phyloP scores from a whole-genome alignment of 2,888 invertebrate genomes.

The Rhagium mordax region DNA sequence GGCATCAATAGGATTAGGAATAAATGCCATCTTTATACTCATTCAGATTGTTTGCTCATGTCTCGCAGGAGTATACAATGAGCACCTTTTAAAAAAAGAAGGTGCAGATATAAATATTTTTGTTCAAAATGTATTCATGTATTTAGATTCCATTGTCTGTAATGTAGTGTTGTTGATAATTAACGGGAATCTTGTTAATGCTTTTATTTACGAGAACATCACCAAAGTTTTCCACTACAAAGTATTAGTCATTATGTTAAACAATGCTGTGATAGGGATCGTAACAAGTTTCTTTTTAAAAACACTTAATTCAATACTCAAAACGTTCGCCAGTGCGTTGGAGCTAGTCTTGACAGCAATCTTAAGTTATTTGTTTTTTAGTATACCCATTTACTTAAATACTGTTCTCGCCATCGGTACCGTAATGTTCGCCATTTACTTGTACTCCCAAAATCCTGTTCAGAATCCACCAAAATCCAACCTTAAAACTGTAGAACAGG shows the following conservation, averaged over 20 bases:
- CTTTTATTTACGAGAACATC: slow-evolving; percentile 75
- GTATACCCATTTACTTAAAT: slow-evolving; percentile 86
- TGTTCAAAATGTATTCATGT: slow-evolving; percentile 96
- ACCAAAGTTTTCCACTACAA: slow-evolving; percentile 76
- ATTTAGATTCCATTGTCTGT: slow-evolving; percentile 93
- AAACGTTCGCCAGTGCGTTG: slow-evolving; percentile 95
- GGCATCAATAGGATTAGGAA: slow-evolving; percentile 70
- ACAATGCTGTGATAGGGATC: slow-evolving; percentile 93
- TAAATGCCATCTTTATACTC: slow-evolving; percentile 78
- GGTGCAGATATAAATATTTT: slow-evolving; percentile 90
- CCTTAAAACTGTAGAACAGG: slow-evolving; percentile 24
- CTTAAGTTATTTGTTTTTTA: slow-evolving; percentile 88
- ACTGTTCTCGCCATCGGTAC: slow-evolving; percentile 87
- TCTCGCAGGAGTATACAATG: slow-evolving; percentile 96
- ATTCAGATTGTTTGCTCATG: slow-evolving; percentile 93
- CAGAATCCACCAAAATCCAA: slow-evolving; percentile 69
- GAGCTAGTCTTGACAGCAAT: slow-evolving; percentile 93
- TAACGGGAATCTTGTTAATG: slow-evolving; percentile 77
- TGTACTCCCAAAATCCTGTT: slow-evolving; percentile 94
- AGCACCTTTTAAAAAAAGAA: slow-evolving; percentile 90
- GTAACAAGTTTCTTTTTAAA: slow-evolving; percentile 95
- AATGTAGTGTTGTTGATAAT: slow-evolving; percentile 82
- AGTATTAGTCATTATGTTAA: slow-evolving; percentile 87
- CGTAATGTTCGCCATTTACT: slow-evolving; percentile 86
- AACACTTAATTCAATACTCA: slow-evolving; percentile 93